Evolutionary conservation across 2,797 vertebrate species (phyloP).

Genomic region (Gallinago solitaria): DNA sequence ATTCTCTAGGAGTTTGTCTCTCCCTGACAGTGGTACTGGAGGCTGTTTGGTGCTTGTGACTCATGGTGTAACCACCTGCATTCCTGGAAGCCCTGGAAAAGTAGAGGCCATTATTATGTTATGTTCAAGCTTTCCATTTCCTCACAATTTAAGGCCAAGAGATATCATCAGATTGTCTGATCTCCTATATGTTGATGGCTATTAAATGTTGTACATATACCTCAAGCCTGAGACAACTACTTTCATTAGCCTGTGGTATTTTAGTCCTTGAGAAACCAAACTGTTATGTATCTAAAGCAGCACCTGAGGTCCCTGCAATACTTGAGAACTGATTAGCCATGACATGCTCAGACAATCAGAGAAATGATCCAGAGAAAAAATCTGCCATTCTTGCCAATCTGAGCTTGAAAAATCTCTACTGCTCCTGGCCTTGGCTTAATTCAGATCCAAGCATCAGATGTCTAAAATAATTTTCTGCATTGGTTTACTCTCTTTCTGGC

Average conservation of each 20-base stretch:
- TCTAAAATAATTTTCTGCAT: conserved; percentile 7
- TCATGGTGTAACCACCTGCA: not conserved
- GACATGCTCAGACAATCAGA: not conserved
- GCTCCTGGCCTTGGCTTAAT: not conserved
- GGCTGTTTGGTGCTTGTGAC: not conserved
- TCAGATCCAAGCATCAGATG: not conserved
- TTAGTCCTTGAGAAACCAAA: not conserved
- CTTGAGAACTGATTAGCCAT: not conserved
- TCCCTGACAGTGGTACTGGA: not conserved
- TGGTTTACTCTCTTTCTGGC: not conserved
- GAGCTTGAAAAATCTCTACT: not conserved
- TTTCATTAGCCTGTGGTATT: not conserved
- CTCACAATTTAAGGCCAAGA: not conserved
- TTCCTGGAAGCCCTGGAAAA: not conserved
- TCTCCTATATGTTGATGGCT: not conserved
- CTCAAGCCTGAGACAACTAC: not conserved
- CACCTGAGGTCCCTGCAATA: not conserved
- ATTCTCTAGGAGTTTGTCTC: not conserved
- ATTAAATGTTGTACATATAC: not conserved
- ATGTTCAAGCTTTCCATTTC: not conserved
- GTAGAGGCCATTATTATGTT: not conserved
- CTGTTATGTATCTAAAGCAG: not conserved
- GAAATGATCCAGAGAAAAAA: not conserved
- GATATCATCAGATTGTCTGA: not conserved
- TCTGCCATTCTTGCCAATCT: not conserved